Conservation (phyloP, 2,888 invertebrate genomes). For the Caenorhabditis sp. region DNA sequence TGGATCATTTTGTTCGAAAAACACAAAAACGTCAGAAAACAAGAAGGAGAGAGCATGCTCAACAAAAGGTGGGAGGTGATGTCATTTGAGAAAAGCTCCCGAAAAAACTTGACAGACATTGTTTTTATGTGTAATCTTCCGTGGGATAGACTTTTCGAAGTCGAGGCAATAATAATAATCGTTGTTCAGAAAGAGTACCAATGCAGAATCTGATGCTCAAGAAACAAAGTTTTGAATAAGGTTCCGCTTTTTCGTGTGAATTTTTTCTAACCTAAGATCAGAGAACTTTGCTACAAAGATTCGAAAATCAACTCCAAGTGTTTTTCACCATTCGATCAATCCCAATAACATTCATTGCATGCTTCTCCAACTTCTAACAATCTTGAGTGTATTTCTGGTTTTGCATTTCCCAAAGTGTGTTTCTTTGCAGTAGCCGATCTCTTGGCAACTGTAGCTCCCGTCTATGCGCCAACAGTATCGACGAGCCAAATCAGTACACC, state of each 20-base stretch:
- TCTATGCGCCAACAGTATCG: constrained; percentile 69
- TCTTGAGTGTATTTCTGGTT: constrained; percentile 5
- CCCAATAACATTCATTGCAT: neutral
- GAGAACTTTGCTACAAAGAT: neutral
- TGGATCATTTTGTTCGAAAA: constrained; percentile 89
- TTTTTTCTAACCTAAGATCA: neutral
- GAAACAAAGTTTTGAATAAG: constrained; percentile 33
- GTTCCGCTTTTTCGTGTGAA: constrained; percentile 14
- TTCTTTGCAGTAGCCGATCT: constrained; percentile 65
- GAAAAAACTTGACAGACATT: neutral
- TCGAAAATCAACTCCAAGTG: neutral
- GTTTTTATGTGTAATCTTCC: neutral
- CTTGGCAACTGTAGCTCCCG: constrained; percentile 72
- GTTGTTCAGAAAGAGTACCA: constrained; percentile 55
- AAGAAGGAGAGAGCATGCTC: constrained; percentile 80
- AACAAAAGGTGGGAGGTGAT: constrained; percentile 71
- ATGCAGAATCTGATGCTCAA: constrained; percentile 24
- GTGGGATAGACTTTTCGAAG: constrained; percentile 14
- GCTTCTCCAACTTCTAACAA: neutral
- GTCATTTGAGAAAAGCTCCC: neutral
- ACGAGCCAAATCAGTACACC: constrained; percentile 79
- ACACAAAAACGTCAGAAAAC: constrained; percentile 87
- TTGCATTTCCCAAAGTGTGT: neutral
- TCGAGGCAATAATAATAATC: constrained; percentile 14
- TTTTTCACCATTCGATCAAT: too few species aligned